A percentile compares a stretch with the other conserved stretches of the same genome.
Conservation (phyloP, 2,113 vertebrate genomes). For the Hippocampus mohnikei region DNA sequence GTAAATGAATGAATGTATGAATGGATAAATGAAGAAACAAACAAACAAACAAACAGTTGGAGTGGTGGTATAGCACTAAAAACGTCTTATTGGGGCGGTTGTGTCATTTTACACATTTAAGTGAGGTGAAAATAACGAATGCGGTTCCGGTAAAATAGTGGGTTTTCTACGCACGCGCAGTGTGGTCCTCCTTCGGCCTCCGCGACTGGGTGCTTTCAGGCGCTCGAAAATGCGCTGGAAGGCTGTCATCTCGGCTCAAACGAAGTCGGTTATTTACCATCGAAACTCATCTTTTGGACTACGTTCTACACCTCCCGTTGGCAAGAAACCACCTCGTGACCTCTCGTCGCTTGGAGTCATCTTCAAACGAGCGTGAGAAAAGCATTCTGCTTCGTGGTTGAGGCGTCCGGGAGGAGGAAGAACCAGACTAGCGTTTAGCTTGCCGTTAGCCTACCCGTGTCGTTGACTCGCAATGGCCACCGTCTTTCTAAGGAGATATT, state of each 20-base stretch:
- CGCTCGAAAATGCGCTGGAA: conserved; percentile 54
- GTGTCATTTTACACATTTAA: neutral
- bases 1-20: neutral
- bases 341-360: neutral
- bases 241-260: conserved; percentile 39
- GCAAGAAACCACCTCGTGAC: conserved; percentile 7
- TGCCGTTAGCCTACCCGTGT: conserved; percentile 36
- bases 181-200: conserved; percentile 58
- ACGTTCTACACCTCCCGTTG: conserved; percentile 18
- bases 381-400: neutral
- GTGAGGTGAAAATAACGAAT: neutral
- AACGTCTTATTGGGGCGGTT: neutral
- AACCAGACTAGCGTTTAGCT: conserved; percentile 32
- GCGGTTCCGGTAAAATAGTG: neutral
- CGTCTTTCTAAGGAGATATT: neutral
- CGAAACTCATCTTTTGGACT: conserved; percentile 28
- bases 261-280: conserved; percentile 23
- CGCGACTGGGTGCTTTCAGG: conserved; percentile 15
- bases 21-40: neutral
- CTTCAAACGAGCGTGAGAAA: conserved; percentile 3
- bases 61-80: neutral
- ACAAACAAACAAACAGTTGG: neutral
- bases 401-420: conserved; percentile 1
- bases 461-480: conserved; percentile 4
- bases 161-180: conserved; percentile 51